Conservation (phyloP, 2,888 invertebrate species). For the Cephus nigrinus region DNA sequence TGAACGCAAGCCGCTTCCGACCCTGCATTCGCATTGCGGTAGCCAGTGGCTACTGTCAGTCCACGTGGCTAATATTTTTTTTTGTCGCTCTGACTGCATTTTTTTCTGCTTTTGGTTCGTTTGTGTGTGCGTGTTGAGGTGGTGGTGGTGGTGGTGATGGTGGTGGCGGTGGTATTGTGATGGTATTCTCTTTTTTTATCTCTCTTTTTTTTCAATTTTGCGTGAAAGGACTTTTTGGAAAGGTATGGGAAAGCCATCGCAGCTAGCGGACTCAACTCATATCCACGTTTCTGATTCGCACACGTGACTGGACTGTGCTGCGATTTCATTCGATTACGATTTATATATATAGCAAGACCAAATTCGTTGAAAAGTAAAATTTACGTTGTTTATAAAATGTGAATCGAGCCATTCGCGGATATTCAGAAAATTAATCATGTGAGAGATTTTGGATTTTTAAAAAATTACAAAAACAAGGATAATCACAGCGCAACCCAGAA, state of each 20-base stretch:
- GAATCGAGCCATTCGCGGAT: background rate
- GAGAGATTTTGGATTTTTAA: background rate
- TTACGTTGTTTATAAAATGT: background rate
- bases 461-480: background rate
- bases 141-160: conserved; percentile 10
- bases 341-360: background rate
- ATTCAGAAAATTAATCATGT: background rate
- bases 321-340: background rate
- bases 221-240: conserved; percentile 13
- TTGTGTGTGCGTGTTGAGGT: background rate
- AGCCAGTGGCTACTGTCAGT: conserved; percentile 41
- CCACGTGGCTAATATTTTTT: conserved; percentile 40
- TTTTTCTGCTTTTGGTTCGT: background rate
- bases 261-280: conserved; percentile 21
- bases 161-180: background rate
- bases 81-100: conserved; percentile 28
- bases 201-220: background rate
- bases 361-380: background rate
- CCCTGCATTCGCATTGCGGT: conserved; percentile 64
- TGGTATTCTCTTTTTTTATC: background rate
- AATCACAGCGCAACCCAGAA: background rate
- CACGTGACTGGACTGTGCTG: background rate
- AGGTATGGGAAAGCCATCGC: conserved; percentile 23
- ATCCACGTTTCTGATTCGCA: background rate
- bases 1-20: conserved; percentile 72